Percentiles rank a stretch among this genome's conserved stretches.
These are phyloP conservation scores for Magallana gigas DNA, from an alignment of 1,140 invertebrate genomes.

Conservation along the genomic window DNA sequence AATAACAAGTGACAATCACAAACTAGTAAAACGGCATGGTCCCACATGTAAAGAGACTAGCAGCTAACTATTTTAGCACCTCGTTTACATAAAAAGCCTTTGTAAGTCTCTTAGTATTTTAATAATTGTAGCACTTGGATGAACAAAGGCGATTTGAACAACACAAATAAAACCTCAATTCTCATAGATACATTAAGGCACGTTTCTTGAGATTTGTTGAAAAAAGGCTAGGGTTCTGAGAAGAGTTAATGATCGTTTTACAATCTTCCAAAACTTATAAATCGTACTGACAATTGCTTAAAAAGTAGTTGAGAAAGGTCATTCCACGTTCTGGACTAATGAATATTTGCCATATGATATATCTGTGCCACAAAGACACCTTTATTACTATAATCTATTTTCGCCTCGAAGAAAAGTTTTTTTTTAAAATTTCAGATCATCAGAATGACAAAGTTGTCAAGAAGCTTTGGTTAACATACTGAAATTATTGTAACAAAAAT, in stretches of 20 bases:
- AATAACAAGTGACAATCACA: slow-evolving; percentile 21
- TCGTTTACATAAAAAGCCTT: not conserved
- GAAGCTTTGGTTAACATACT: not conserved
- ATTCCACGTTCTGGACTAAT: not conserved
- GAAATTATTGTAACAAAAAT: too few species aligned
- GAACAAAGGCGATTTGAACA: not conserved
- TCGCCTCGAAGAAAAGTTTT: not conserved
- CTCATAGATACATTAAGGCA: not conserved
- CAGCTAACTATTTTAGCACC: not conserved
- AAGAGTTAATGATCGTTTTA: too few species aligned
- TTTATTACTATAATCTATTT: not conserved
- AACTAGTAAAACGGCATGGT: not conserved
- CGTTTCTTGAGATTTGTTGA: not conserved
- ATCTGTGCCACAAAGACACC: not conserved
- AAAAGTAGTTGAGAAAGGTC: not conserved
- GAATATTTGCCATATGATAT: not conserved
- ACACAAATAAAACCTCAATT: not conserved
- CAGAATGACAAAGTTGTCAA: not conserved
- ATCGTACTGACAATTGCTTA: not conserved
- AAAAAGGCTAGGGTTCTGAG: too few species aligned
- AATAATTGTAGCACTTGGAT: not conserved
- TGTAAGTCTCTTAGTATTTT: not conserved
- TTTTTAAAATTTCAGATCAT: not conserved
- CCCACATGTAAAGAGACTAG: not conserved
- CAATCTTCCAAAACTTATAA: too few species aligned